phyloP scores from a whole-genome alignment of 2,888 invertebrate species.

The Fragum sueziense region DNA sequence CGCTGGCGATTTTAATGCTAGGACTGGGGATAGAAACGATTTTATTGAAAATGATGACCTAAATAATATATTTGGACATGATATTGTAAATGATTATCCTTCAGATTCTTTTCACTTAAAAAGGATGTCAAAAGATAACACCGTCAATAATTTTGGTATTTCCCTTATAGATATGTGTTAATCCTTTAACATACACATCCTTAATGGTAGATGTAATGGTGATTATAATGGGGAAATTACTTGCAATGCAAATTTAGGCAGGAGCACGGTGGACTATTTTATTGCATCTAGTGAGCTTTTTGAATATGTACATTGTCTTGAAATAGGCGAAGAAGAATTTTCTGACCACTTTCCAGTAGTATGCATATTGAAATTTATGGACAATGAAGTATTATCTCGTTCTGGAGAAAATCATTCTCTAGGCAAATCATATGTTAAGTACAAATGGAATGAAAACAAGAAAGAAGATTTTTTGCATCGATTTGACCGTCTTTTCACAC shows the following conservation, averaged over 20 bases:
- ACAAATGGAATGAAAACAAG: background rate
- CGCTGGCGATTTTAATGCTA: conserved; percentile 9
- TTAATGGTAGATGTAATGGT: conserved; percentile 9
- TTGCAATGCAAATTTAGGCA: conserved; percentile 8
- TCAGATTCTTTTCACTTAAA: background rate
- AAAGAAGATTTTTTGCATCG: background rate
- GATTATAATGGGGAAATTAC: conserved; percentile 1
- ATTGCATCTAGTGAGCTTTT: background rate
- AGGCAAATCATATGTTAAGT: no score
- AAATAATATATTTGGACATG: background rate
- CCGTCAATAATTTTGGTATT: background rate
- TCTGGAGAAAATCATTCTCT: background rate
- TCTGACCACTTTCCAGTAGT: conserved; percentile 8
- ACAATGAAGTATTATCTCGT: background rate
- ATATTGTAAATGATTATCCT: background rate
- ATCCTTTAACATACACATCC: background rate
- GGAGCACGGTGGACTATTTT: conserved; percentile 14
- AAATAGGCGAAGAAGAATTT: background rate
- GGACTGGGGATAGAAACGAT: background rate
- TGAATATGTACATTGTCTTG: background rate
- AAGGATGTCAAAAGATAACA: background rate
- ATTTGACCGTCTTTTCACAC: no score
- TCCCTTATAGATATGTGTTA: conserved; percentile 5
- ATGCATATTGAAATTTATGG: background rate
- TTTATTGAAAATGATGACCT: conserved; percentile 3